Conservation (phyloP, 2,797 vertebrate species). For the Huso huso region DNA sequence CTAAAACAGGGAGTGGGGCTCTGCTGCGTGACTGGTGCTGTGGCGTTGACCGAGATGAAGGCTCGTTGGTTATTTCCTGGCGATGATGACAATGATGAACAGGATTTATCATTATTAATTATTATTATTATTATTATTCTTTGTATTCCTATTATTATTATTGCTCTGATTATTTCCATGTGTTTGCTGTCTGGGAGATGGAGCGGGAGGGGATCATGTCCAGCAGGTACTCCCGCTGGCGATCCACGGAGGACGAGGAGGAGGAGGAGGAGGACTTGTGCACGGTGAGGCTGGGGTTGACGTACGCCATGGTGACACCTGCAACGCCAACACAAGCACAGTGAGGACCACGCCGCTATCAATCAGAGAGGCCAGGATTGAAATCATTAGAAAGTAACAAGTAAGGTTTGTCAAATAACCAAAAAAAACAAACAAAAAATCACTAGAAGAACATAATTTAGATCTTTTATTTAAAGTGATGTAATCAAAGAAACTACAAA, state of each 20-base stretch:
- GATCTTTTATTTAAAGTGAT: too few relatives aligned
- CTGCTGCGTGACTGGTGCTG: too few relatives aligned
- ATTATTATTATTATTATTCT: conserved; percentile 44
- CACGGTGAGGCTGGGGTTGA: conserved; percentile 80
- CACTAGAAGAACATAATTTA: too few relatives aligned
- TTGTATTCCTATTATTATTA: conserved; percentile 37
- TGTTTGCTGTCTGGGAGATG: conserved; percentile 87
- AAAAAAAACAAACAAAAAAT: too few relatives aligned
- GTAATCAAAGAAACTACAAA: too few relatives aligned
- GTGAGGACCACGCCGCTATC: not conserved
- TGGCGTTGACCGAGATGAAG: too few relatives aligned
- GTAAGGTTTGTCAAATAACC: too few relatives aligned
- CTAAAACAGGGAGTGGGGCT: too few relatives aligned
- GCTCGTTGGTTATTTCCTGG: too few relatives aligned
- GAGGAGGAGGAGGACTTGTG: conserved; percentile 73
- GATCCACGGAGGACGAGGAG: conserved; percentile 64
- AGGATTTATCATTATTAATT: conserved; percentile 40
- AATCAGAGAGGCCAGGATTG: too few relatives aligned
- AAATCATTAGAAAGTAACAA: too few relatives aligned
- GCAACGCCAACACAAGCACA: conserved; percentile 11
- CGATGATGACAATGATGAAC: conserved; percentile 34
- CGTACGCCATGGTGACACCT: conserved; percentile 88
- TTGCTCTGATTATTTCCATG: conserved; percentile 85
- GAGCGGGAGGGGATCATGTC: conserved; percentile 98
- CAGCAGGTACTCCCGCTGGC: conserved; percentile 95